These are phyloP conservation scores for Archaeoteleia sp. DNA, from an alignment of 2,888 invertebrate genomes.

Conservation along the genomic window DNA sequence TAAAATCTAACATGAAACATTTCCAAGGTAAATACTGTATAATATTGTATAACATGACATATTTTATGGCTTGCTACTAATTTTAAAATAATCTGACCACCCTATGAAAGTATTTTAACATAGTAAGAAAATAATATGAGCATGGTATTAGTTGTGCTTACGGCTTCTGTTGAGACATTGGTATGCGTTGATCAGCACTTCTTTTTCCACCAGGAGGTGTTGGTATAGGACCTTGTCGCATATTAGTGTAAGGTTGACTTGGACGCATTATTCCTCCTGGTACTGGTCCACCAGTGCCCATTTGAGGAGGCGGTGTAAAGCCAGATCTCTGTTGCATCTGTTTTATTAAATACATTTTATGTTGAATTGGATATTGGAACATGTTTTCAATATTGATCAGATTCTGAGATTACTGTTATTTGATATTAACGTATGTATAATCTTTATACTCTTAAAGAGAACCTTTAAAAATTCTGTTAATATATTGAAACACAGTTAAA, in stretches of 20 bases:
- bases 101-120: too few species aligned
- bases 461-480: conserved; percentile 2
- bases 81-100: too few species aligned
- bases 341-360: conserved; percentile 38
- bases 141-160: conserved; percentile 61
- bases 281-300: conserved; percentile 76
- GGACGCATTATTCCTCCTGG: conserved; percentile 79
- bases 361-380: neutral
- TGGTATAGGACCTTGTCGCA: conserved; percentile 79
- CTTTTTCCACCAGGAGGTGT: conserved; percentile 80
- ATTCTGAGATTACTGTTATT: too few species aligned
- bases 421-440: too few species aligned
- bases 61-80: too few species aligned
- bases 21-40: too few species aligned
- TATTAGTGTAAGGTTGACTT: conserved; percentile 78
- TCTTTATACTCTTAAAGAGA: neutral
- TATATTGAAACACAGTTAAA: too few species aligned
- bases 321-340: conserved; percentile 80
- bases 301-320: conserved; percentile 81
- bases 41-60: too few species aligned
- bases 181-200: conserved; percentile 78
- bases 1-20: too few species aligned
- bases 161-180: conserved; percentile 81
- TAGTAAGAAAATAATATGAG: too few species aligned
- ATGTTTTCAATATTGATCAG: too few species aligned